Conservation (phyloP, 2,888 invertebrate species). For the Limnephilus lunatus region DNA sequence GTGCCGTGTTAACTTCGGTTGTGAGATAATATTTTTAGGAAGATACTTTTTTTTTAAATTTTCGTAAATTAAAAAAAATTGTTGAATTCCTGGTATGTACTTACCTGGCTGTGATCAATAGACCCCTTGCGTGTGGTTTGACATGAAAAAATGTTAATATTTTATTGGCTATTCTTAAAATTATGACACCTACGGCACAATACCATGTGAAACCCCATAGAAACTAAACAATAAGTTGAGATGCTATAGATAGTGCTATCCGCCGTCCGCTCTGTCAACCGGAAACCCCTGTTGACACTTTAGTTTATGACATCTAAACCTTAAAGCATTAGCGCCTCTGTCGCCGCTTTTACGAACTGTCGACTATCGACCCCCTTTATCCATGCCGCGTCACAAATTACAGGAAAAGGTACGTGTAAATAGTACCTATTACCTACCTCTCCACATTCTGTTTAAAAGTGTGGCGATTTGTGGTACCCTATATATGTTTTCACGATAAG, state of each 20-base stretch:
- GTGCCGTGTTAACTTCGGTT: not conserved
- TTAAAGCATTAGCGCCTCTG: constrained; percentile 61
- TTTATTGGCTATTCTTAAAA: not conserved
- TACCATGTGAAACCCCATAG: not conserved
- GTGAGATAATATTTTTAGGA: too few species aligned
- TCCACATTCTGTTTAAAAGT: not conserved
- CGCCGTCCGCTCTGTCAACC: not conserved
- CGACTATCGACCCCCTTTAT: constrained; percentile 33
- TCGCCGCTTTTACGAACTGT: constrained; percentile 22
- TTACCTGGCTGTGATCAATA: not conserved
- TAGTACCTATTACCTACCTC: not conserved
- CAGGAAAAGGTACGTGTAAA: not conserved
- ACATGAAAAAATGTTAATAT: not conserved
- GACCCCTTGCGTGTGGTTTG: not conserved
- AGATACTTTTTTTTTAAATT: not conserved
- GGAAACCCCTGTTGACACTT: constrained; percentile 58
- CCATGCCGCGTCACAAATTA: constrained; percentile 18
- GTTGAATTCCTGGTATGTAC: not conserved
- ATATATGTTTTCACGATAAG: not conserved
- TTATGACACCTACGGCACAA: not conserved
- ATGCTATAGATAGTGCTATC: not conserved
- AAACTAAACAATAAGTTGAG: not conserved
- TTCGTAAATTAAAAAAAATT: not conserved
- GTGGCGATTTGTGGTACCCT: not conserved
- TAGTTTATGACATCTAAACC: constrained; percentile 55